Base-by-base conservation (phyloP, 2,113 vertebrate genomes). In the Takifugu bimaculatus region DNA sequence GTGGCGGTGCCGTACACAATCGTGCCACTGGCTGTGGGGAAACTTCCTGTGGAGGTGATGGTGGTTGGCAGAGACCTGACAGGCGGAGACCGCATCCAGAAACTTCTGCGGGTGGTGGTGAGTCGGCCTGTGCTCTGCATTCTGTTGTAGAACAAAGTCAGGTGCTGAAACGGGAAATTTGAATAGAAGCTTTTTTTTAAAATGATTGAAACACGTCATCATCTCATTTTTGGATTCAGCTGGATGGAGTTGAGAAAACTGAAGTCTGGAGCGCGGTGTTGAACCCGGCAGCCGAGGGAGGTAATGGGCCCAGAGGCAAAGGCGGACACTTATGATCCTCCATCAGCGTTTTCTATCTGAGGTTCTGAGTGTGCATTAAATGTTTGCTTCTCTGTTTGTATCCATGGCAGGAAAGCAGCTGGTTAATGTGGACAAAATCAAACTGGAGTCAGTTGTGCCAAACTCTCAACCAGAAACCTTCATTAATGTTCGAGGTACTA, bases 191-290 rank as follows among this genome's bases (percentile, higher is more conserved):
- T 20, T 15, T 50, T 6, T 6, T 5, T 20, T 50, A n/a, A 15
- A 15, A 15, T 47, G 45, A 14, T 48, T 48, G n/a, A 48, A 48
- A 4, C 2, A 48, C n/a, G 2, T 48, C 35, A 2, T 39, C 11
- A 32, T 32, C 29, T 32, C 1, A 32, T 32, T 7, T 39, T 6
- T 1, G 35, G 35, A 39, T 6, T 39, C 74, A 91, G 91, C 15
- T 89, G 63, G 91, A 92, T 1, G 91, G 91, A 53, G 82, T 92
- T 14, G 86, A 91, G 66, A 91, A 83, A 60, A 86, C 85, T 13
- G 44, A 87, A 60, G 88, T 91, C 6, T 72, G 58, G 63, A 91
- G 79, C 65, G 61, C 51, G 2, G 70, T 91, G 51, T 59, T 92
- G 67, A 78, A 89, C 53, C 91, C 91, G 0, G 71, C 83, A 0